Evolutionary conservation across 2,888 invertebrate species (phyloP).

Genomic region (Mactromeris polynyma): DNA sequence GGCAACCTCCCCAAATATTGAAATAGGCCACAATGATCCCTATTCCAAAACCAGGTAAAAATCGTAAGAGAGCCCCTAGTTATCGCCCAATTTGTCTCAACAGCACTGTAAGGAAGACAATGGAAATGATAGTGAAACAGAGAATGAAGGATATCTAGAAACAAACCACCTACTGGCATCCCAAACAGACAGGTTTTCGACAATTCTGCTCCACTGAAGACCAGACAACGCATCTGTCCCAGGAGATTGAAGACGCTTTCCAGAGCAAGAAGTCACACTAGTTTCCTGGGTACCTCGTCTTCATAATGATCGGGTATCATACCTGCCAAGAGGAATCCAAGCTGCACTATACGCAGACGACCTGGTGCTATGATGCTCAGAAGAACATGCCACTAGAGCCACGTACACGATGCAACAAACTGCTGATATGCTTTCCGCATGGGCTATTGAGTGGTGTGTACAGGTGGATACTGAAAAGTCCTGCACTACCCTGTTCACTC

Average conservation of each 20-base stretch:
- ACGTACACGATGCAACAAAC: background rate
- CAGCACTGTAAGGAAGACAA: constrained; percentile 50
- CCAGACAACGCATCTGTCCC: constrained; percentile 40
- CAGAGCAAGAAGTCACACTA: constrained; percentile 31
- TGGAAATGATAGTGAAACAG: background rate
- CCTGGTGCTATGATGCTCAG: constrained; percentile 59
- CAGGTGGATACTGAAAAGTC: constrained; percentile 48
- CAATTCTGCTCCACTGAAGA: constrained; percentile 51
- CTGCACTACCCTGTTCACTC: constrained; percentile 31
- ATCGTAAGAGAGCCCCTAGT: constrained; percentile 38
- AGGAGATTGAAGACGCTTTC: constrained; percentile 33
- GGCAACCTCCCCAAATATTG: constrained; percentile 25
- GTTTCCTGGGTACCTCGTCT: too few species aligned
- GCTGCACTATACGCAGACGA: constrained; percentile 62
- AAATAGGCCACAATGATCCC: constrained; percentile 37
- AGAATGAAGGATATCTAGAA: background rate
- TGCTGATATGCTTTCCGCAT: constrained; percentile 6
- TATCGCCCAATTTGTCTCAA: constrained; percentile 34
- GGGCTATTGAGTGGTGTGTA: constrained; percentile 50
- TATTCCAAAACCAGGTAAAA: constrained; percentile 51
- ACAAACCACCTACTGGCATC: background rate
- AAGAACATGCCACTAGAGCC: constrained; percentile 35
- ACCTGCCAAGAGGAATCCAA: constrained; percentile 47
- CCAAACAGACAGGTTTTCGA: background rate
- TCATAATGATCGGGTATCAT: constrained; percentile 24